Conservation (phyloP, 2,888 invertebrate species). For the Ormyrus labotus region DNA sequence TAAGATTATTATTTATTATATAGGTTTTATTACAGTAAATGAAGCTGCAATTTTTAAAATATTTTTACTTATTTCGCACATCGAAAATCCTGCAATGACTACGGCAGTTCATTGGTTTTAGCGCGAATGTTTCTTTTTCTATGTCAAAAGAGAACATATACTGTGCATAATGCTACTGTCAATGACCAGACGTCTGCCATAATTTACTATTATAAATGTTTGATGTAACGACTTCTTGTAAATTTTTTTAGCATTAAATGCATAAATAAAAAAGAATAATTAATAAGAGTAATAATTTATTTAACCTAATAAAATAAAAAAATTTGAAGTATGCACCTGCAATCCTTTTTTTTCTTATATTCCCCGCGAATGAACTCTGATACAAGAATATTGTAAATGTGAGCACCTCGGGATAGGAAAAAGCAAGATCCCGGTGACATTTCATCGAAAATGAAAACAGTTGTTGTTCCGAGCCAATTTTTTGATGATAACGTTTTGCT, state of each 20-base stretch:
- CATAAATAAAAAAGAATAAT: background rate
- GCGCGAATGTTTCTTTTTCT: conserved; percentile 96
- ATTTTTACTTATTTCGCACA: conserved; percentile 72
- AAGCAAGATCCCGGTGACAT: conserved; percentile 98
- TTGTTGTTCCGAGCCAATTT: conserved; percentile 97
- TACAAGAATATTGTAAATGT: conserved; percentile 96
- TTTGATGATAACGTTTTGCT: conserved; percentile 96
- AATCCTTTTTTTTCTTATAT: conserved; percentile 92
- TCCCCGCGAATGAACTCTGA: conserved; percentile 87
- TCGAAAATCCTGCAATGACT: conserved; percentile 87
- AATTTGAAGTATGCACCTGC: conserved; percentile 54
- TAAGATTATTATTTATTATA: background rate
- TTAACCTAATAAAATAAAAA: background rate
- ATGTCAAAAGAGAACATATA: conserved; percentile 98
- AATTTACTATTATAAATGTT: conserved; percentile 97
- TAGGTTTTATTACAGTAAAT: too few relatives aligned
- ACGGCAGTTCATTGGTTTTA: conserved; percentile 99
- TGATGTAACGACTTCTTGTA: conserved; percentile 93
- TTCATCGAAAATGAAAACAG: conserved; percentile 97
- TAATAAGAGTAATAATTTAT: background rate
- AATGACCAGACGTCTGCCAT: conserved; percentile 99
- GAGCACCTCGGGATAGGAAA: conserved; percentile 97
- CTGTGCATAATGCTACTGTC: conserved; percentile 94
- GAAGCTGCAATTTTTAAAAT: background rate
- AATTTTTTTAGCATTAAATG: conserved; percentile 6